Evolutionary conservation across 2,888 invertebrate species (phyloP).

Genomic region (Coleophora deauratella): DNA sequence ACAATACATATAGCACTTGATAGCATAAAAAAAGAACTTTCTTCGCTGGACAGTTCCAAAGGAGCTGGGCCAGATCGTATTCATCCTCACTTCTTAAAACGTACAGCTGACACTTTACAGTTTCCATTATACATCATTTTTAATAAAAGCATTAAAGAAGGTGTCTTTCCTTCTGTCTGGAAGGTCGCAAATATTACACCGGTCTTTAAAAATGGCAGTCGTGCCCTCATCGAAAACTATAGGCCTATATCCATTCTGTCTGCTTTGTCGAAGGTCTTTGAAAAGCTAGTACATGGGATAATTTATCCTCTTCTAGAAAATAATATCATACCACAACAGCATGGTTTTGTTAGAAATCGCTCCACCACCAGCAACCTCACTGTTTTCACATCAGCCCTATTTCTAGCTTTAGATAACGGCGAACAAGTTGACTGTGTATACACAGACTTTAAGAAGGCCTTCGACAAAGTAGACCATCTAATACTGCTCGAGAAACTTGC

Average conservation of each 20-base stretch:
- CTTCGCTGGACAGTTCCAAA: not conserved
- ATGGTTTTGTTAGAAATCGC: not conserved
- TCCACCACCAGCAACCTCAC: not conserved
- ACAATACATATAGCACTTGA: no score
- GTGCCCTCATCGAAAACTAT: not conserved
- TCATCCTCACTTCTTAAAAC: not conserved
- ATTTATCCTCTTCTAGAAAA: not conserved
- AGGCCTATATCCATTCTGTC: constrained; percentile 1
- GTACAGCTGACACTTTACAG: not conserved
- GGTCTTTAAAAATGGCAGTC: not conserved
- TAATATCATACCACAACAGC: not conserved
- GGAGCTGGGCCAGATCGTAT: not conserved
- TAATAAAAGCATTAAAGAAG: not conserved
- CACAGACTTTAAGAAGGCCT: not conserved
- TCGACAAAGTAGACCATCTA: not conserved
- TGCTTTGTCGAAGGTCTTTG: constrained; percentile 1
- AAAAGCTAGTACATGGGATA: not conserved
- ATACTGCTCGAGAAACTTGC: no score
- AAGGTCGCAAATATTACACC: not conserved
- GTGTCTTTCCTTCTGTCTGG: not conserved
- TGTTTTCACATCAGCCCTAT: not conserved
- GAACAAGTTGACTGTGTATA: not conserved
- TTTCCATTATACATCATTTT: not conserved
- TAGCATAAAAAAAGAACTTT: not conserved
- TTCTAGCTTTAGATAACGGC: not conserved